These are phyloP conservation scores for Crotalus helleri DNA, from an alignment of 2,113 vertebrate genomes.

Conservation along the genomic window DNA sequence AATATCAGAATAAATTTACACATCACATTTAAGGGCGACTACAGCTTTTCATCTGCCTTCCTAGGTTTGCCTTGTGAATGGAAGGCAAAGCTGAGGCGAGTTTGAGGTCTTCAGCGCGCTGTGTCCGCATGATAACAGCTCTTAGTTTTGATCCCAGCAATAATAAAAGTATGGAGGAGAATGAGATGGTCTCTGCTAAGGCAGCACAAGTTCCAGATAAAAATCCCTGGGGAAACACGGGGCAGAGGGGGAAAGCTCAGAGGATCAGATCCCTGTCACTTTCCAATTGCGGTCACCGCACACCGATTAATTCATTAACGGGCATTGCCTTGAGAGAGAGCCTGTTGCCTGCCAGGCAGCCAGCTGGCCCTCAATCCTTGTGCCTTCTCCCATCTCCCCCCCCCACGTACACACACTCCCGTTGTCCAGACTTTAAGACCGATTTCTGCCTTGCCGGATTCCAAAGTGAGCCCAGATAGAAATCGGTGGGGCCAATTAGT, in stretches of 20 bases:
- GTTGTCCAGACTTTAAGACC: neutral
- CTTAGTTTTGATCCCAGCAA: neutral
- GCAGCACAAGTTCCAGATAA: constrained; percentile 7
- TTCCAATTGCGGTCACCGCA: neutral
- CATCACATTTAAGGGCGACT: neutral
- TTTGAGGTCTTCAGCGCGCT: neutral
- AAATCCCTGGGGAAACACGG: neutral
- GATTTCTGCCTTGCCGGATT: neutral
- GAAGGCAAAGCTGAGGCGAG: neutral
- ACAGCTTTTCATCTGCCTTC: neutral
- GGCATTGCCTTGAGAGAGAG: neutral
- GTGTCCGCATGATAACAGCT: constrained; percentile 1
- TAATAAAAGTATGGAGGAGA: neutral
- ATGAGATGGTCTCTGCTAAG: neutral
- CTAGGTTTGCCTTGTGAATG: neutral
- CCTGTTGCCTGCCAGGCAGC: neutral
- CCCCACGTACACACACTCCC: neutral
- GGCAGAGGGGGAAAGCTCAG: neutral
- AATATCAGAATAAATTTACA: neutral
- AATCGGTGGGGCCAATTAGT: neutral
- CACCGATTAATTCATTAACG: neutral
- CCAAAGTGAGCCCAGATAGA: neutral
- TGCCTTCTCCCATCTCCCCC: neutral
- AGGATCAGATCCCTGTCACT: neutral
- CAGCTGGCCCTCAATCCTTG: neutral